phyloP scores from a whole-genome alignment of 1,140 invertebrate species.

The Phthorimaea operculella region DNA sequence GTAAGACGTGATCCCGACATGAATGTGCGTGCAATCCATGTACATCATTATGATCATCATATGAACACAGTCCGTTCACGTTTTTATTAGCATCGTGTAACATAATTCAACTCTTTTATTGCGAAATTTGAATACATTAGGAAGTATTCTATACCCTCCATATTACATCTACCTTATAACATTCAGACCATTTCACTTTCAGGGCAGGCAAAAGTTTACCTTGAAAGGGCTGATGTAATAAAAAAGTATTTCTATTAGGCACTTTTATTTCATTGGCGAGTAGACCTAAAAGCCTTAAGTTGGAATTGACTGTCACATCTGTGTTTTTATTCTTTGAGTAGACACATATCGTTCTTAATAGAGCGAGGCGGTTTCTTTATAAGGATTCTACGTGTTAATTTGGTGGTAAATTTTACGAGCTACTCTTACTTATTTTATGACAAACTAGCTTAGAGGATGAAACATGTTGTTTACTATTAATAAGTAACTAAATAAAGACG shows the following conservation, averaged over 20 bases:
- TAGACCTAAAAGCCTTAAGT: not conserved
- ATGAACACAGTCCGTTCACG: not conserved
- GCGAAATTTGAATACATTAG: not conserved
- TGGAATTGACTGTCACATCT: conserved; percentile 9
- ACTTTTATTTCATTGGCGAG: not conserved
- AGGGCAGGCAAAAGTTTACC: not conserved
- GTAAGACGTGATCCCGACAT: too few relatives aligned
- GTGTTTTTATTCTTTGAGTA: conserved; percentile 15
- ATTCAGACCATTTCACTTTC: not conserved
- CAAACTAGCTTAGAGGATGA: too few relatives aligned
- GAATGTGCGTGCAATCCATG: too few relatives aligned
- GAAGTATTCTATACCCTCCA: not conserved
- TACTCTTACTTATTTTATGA: not conserved
- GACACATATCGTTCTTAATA: conserved; percentile 5
- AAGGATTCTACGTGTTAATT: conserved; percentile 30
- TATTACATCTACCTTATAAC: not conserved
- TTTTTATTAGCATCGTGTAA: not conserved
- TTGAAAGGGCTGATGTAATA: not conserved
- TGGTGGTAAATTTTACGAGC: conserved; percentile 28
- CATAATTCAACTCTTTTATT: not conserved
- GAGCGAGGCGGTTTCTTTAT: conserved; percentile 18
- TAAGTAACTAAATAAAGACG: too few relatives aligned
- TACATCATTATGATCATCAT: too few relatives aligned
- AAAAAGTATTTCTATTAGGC: not conserved
- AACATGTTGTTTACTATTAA: too few relatives aligned